Base-by-base conservation (phyloP, 1,140 invertebrate species). In the Callitettix versicolor region DNA sequence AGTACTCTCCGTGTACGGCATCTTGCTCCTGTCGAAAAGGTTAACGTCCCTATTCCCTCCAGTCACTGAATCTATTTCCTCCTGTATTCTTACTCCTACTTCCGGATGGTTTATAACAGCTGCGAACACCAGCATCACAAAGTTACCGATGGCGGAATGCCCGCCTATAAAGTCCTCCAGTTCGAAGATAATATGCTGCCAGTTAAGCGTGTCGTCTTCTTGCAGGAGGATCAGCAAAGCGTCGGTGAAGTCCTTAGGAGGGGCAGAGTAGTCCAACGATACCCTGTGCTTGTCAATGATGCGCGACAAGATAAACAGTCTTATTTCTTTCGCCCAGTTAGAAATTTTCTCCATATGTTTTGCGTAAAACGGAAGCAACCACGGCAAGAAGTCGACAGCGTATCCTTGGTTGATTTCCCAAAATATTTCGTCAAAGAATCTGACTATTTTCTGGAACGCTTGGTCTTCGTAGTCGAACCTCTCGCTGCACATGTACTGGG, bases 351-450 rank as follows among this genome's bases (percentile, higher is more conserved):
- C 70, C 72, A 86, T 80, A 63, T 89, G 84, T 0, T 72, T 67
- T 7, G 70, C 70, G 65, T 88, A 87, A 42, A 88, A 77, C 0
- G 85, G 85, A 49, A 79, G 71, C 0, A 93, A 63, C 76, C 85
- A 88, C 0, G 90, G 90, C 17, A 94, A 65, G 65, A 93, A 91
- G 65, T 94, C 91, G 0, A 91, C 79, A 0, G 85, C 79, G 65
- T 89, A 91, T 0, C 88, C 88, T 65, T 89, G 84, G 65, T 93
- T 92, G 53, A 93, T 86, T 64, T 93, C 88, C 77, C 81, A 88
- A 71, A 94, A 94, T 3, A 94, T 86, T 55, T 82, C 78, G 62
- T 93, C 88, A 63, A 91, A 93, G 53, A 79, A 79, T 20, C 76
- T 64, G 0, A 88, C 78, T 55, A 87, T 76, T 47, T 77, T 71